Conservation (phyloP, 2,797 vertebrate genomes). For the Brachyrhaphis roseni region DNA sequence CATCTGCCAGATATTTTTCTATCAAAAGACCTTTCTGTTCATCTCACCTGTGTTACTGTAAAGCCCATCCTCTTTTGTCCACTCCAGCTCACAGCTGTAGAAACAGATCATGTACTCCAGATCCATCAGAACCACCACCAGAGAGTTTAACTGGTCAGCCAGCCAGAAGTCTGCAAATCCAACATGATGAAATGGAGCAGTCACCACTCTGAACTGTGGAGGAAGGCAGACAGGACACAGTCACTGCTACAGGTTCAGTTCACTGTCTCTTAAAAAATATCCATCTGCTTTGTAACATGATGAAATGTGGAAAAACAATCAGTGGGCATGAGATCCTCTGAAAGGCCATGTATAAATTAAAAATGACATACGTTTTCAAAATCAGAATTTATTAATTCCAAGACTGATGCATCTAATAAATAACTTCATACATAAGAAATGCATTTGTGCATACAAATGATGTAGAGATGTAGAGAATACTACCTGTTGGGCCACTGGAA, state of each 20-base stretch:
- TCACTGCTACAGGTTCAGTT: neutral
- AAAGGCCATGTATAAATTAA: neutral
- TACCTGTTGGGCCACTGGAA: neutral
- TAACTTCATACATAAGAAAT: neutral
- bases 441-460: neutral
- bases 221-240: neutral
- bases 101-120: slow-evolving; percentile 99
- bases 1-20: neutral
- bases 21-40: neutral
- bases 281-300: neutral
- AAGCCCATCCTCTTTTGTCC: slow-evolving; percentile 81
- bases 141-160: slow-evolving; percentile 97
- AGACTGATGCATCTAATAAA: neutral
- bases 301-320: neutral
- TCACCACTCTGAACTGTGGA: slow-evolving; percentile 94
- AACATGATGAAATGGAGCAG: slow-evolving; percentile 96
- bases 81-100: slow-evolving; percentile 94
- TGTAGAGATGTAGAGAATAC: neutral
- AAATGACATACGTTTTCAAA: neutral
- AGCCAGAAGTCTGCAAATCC: slow-evolving; percentile 99
- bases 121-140: slow-evolving; percentile 93
- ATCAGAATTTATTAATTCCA: neutral
- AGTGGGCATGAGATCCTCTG: neutral
- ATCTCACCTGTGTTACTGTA: slow-evolving; percentile 59
- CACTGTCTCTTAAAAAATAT: neutral